Base-by-base conservation (phyloP, 1,140 invertebrate genomes). In the Panagrolaimus sp. region DNA sequence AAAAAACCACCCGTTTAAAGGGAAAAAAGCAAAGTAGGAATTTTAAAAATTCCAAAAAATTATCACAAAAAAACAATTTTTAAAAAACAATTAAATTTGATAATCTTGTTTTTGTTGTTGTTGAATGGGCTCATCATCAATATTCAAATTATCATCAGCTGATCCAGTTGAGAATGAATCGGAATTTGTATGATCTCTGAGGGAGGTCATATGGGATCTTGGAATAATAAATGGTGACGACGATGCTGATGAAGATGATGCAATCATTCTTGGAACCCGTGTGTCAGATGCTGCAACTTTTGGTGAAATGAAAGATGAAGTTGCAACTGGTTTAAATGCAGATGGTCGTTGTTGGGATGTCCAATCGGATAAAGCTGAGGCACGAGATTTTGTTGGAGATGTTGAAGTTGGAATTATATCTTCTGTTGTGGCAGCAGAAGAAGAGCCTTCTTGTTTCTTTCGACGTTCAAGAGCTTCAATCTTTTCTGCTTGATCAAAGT, bases 401-500 rank as follows among this genome's bases (percentile, higher is more conserved):
- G 20, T 11, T 14, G 51, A 20, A 11, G 20, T 57, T 20, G 27
- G 20, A n/a, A 57, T 27, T n/a, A n/a, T n/a, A n/a, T n/a, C n/a
- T 20, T 20, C 51, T 27, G 51, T 16, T 16, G 51, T 14, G 20
- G n/a, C 20, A 20, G 51, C 27, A 20, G 51, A 14, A 13, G 51
- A 57, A 9, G 51, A 20, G 20, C 65, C 27, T 5, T 69, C 67
- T 63, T 61, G 68, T 14, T 42, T 44, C 9, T 45, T 46, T 42
- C 63, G 66, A 25, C 53, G 20, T 4, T 72, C 67, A 61, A 69
- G 20, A 13, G 76, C 76, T 25, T 48, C 47, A 25, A 72, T 46
- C 48, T 72, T 71, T 63, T 79, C 78, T 11, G 20, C 38, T 45
- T 76, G 43, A 64, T 79, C 78, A 65, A 79, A 82, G 62, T 79